Percentiles rank a stretch among this genome's conserved stretches.
phyloP scores from a whole-genome alignment of 1,140 invertebrate species.

The Paramacrobiotus metropolitanus region DNA sequence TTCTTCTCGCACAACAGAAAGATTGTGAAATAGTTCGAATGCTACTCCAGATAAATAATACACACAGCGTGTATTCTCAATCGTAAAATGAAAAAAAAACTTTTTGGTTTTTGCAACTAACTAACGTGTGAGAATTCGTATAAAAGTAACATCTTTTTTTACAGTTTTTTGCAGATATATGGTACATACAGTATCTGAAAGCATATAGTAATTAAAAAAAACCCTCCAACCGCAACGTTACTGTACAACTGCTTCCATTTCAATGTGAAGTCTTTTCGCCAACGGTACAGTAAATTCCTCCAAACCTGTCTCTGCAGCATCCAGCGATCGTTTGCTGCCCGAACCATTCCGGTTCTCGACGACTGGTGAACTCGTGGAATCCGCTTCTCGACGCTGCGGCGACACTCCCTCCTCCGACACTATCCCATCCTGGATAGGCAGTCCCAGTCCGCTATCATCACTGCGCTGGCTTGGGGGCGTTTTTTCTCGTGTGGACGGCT shows the following conservation, averaged over 20 bases:
- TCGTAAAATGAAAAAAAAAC: neutral
- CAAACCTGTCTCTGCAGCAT: no score
- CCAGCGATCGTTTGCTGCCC: no score
- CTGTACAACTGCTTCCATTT: no score
- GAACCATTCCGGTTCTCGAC: no score
- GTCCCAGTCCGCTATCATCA: neutral
- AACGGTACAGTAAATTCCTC: no score
- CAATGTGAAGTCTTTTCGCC: no score
- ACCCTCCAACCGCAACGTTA: no score
- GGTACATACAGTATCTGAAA: neutral
- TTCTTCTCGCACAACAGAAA: constrained; percentile 48
- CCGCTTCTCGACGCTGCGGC: no score
- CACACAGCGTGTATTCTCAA: neutral
- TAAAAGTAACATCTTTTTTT: neutral
- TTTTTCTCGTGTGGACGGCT: neutral
- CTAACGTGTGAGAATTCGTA: neutral
- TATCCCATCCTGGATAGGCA: neutral
- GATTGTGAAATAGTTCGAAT: constrained; percentile 39
- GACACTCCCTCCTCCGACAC: neutral
- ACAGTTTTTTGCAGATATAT: neutral
- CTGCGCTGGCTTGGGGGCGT: neutral
- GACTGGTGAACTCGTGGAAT: no score
- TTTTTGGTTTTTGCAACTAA: neutral
- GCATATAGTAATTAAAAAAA: no score
- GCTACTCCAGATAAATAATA: neutral